Conservation (phyloP, 2,797 vertebrate genomes). For the Zenarchopterus dispar region DNA sequence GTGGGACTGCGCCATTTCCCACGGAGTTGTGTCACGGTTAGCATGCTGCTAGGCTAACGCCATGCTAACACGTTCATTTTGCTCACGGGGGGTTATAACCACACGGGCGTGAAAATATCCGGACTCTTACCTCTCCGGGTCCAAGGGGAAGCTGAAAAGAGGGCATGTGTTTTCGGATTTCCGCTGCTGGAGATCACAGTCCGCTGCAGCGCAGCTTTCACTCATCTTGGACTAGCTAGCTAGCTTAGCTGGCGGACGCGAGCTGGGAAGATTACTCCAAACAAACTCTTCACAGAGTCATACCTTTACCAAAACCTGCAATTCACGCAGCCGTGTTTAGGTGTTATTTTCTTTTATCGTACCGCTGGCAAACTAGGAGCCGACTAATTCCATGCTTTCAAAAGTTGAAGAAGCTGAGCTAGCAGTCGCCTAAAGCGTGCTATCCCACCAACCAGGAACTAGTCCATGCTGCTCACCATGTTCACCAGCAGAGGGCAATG, state of each 20-base stretch:
- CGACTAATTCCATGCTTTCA: slow-evolving; percentile 67
- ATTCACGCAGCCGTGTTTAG: slow-evolving; percentile 7
- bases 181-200: slow-evolving; percentile 80
- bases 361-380: slow-evolving; percentile 43
- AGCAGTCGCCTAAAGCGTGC: slow-evolving; percentile 74
- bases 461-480: slow-evolving; percentile 5
- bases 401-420: slow-evolving; percentile 73
- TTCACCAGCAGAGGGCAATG: slow-evolving; percentile 64
- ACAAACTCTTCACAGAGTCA: slow-evolving; percentile 70
- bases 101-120: slow-evolving; percentile 10
- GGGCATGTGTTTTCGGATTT: slow-evolving; percentile 67
- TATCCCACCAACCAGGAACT: slow-evolving; percentile 78
- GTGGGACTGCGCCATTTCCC: slow-evolving; percentile 81
- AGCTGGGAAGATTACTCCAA: slow-evolving; percentile 61
- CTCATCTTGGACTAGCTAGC: slow-evolving; percentile 84
- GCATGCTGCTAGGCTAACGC: slow-evolving; percentile 70
- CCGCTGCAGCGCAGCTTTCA: slow-evolving; percentile 87
- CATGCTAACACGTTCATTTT: slow-evolving; percentile 53
- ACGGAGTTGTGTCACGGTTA: slow-evolving; percentile 72
- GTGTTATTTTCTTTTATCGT: slow-evolving; percentile 13
- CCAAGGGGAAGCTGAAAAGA: slow-evolving; percentile 86
- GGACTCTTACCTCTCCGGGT: slow-evolving; percentile 81
- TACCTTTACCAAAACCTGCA: slow-evolving; percentile 45
- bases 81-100: slow-evolving; percentile 6
- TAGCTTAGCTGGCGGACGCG: slow-evolving; percentile 75